These are phyloP conservation scores for Diarsia brunnea DNA, from an alignment of 2,888 invertebrate genomes.

Conservation along the genomic window DNA sequence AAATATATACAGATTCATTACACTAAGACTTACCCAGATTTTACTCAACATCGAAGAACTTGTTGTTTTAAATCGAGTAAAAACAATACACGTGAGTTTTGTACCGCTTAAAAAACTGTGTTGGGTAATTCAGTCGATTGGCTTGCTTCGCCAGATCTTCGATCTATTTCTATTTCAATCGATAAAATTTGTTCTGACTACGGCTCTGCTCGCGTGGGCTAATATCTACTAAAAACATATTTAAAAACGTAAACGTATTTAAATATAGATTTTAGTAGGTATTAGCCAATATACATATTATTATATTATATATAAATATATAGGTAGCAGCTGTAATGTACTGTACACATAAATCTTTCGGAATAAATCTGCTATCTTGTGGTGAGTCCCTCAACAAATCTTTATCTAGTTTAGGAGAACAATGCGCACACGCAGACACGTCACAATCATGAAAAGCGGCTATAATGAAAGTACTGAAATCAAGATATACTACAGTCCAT, in stretches of 20 bases:
- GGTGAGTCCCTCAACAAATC: too few species aligned
- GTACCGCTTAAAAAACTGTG: conserved; percentile 8
- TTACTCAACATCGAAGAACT: neutral
- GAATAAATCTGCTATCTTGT: neutral
- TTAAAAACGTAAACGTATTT: too few species aligned
- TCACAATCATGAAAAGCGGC: too few species aligned
- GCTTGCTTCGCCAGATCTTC: conserved; percentile 37
- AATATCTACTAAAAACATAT: neutral
- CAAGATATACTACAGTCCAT: too few species aligned
- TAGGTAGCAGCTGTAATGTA: neutral
- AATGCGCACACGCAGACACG: too few species aligned
- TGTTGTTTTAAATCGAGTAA: neutral
- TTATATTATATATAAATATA: neutral
- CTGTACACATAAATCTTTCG: neutral
- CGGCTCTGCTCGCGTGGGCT: neutral
- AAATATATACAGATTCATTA: too few species aligned
- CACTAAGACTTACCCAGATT: neutral
- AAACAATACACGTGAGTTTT: conserved; percentile 1
- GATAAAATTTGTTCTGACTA: conserved; percentile 27
- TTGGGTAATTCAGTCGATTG: conserved; percentile 22
- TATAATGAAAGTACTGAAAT: too few species aligned
- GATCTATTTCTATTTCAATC: conserved; percentile 57
- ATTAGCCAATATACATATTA: too few species aligned
- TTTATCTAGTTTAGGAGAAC: too few species aligned
- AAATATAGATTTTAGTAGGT: too few species aligned